Conservation (phyloP, 1,140 invertebrate genomes). For the Eumaeus atala region DNA sequence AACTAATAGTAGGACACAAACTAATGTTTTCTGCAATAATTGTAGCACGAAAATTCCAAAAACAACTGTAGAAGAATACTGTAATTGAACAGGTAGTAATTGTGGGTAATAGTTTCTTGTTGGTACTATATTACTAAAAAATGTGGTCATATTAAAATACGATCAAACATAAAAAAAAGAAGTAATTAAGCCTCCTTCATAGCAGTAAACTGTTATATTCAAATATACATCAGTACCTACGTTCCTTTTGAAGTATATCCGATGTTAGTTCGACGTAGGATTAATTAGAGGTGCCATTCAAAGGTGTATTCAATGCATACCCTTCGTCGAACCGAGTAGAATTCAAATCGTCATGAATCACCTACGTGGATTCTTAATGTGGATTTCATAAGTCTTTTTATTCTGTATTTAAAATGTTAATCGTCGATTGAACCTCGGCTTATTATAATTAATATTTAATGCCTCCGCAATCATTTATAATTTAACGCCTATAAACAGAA, state of each 20-base stretch:
- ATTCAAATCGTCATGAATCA: slow-evolving; percentile 6
- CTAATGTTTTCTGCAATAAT: no score
- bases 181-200: slow-evolving; percentile 25
- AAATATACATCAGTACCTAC: slow-evolving; percentile 64
- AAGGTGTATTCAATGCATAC: slow-evolving; percentile 38
- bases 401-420: no score
- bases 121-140: background rate
- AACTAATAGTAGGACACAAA: no score
- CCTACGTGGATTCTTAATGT: slow-evolving; percentile 18
- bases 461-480: slow-evolving; percentile 4
- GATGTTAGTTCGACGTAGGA: slow-evolving; percentile 47
- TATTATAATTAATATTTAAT: slow-evolving; percentile 17
- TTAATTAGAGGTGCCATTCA: slow-evolving; percentile 66
- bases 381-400: slow-evolving; percentile 19
- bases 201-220: slow-evolving; percentile 48
- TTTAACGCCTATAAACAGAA: no score
- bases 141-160: slow-evolving; percentile 8
- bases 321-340: slow-evolving; percentile 16
- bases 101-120: no score
- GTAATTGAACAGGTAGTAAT: no score
- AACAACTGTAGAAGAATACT: no score
- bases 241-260: slow-evolving; percentile 55
- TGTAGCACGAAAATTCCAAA: no score
- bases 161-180: slow-evolving; percentile 9
- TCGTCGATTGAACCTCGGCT: background rate